These are phyloP conservation scores for Cebus imitator DNA, from an alignment of 2,113 vertebrate species.

Conservation along the genomic window DNA sequence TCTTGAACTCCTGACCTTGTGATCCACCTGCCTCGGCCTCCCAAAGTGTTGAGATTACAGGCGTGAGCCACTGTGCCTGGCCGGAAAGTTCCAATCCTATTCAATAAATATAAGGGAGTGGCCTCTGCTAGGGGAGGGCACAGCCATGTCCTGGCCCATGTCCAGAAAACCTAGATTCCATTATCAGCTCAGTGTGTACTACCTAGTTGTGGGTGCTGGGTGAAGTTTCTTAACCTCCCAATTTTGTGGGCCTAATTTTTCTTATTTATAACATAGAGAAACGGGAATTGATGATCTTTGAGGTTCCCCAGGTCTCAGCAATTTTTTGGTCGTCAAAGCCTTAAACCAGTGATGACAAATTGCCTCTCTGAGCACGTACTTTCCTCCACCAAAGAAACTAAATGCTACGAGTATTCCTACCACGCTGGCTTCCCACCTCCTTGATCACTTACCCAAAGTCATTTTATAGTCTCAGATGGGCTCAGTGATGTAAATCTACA, in stretches of 20 bases:
- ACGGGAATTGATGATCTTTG: not conserved
- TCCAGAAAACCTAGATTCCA: not conserved
- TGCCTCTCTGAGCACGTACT: not conserved
- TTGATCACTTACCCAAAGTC: not conserved
- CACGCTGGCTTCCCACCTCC: not conserved
- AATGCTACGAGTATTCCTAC: not conserved
- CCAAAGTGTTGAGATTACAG: too few relatives aligned
- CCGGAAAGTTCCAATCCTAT: not conserved
- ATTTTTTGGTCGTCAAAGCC: not conserved
- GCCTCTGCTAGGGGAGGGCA: not conserved
- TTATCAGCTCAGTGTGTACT: not conserved
- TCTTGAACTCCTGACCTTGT: too few relatives aligned
- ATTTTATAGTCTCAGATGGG: not conserved
- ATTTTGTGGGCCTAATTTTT: not conserved
- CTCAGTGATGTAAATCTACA: not conserved
- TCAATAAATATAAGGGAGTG: not conserved
- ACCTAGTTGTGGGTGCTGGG: not conserved
- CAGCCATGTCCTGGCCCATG: not conserved
- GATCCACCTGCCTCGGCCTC: too few relatives aligned
- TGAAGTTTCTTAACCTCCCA: not conserved
- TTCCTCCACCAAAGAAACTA: not conserved
- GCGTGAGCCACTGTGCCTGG: too few relatives aligned
- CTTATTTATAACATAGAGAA: not conserved
- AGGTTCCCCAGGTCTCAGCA: not conserved
- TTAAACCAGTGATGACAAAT: not conserved